Evolutionary conservation across 2,888 invertebrate genomes (phyloP), one percentile per base, ranked within the genome.

Genomic region (Acanthosepion pharaonis): DNA sequence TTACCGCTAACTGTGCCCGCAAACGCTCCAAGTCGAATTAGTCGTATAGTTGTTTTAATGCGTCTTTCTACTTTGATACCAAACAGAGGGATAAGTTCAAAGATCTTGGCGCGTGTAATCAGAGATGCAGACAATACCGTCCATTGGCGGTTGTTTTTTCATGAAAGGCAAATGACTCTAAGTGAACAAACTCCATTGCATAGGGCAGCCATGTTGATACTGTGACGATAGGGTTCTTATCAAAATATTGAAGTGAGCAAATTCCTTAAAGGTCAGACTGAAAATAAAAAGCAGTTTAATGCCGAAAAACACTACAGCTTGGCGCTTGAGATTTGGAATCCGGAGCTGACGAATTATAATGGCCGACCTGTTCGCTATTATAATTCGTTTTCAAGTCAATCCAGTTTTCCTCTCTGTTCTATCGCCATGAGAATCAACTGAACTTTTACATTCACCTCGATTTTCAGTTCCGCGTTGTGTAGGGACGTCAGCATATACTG

Each of bases 171-270:
- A n/a, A 78, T 78, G n/a, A 78, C 78, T 78, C 78, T n/a, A 5
- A n/a, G 78, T 78, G 78, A n/a, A 78, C 78, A 78, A 78, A n/a
- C n/a, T 78, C 78, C n/a, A 18, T 3, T 18, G 78, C n/a, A 78
- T 78, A 78, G n/a, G n/a, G n/a, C 78, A 33, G n/a, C 78, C 78
- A 78, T 78, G 78, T 78, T 78, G 78, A 78, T 78, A 78, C 78
- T 78, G 78, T 33, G 78, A 78, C 33, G 78, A 11, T 78, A 11
- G 78, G n/a, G 78, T 78, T 78, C 78, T 78, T 78, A 78, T 78
- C 78, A 78, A 78, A 78, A 78, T 78, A 78, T 78, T 78, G 78
- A 78, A 78, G 78, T 5, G 78, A 78, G 33, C 78, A 33, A 78
- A 78, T 78, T 78, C n/a, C 78, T n/a, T 11, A 78, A 78, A 78